Evolutionary conservation across 2,888 invertebrate genomes (phyloP), one percentile per base, ranked within the genome.

Genomic region (Platycheirus albimanus): DNA sequence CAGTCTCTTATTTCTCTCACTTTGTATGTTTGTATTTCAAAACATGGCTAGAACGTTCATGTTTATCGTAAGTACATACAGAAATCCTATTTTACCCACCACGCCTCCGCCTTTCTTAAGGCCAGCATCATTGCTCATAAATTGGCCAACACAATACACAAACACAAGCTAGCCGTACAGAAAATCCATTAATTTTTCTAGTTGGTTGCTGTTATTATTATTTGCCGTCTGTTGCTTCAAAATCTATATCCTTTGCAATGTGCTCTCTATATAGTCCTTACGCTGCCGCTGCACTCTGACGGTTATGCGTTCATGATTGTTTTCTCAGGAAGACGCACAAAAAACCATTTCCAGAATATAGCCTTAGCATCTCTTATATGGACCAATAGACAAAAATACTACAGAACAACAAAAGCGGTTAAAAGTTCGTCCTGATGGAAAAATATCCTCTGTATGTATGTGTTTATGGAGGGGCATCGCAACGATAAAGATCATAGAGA

Each of bases 191-290:
- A 72, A 78, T 83, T 83, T 83, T 83, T 83, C 78, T 74, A 83
- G 83, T 74, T 78, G 72, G 78, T 66, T 78, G 78, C 43, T 56
- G 67, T 78, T 83, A 83, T 83, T 83, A 83, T 83, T 83, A 83
- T 83, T 83, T 83, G 78, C 83, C 83, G 83, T 83, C 83, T 83
- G 83, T 83, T 83, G 83, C 83, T 77, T 83, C 54, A 83, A 74
- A 83, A 83, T 83, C 72, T 58, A 74, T 74, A 78, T 83, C 78
- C 77, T 75, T 74, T 43, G 67, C 77, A 64, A 74, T 78, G 83
- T 83, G 78, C 78, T 69, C 30, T 47, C 54, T 30, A n/a, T 45
- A 8, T 17, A 13, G 72, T 67, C 67, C 67, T 77, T 69, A 72
- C 71, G 43, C 54, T 77, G 67, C 71, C 71, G 43, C 54, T 77